A percentile compares a stretch with the other conserved stretches of the same genome.
Conservation (phyloP, 1,140 invertebrate species). For the Saccostrea cuccullata region DNA sequence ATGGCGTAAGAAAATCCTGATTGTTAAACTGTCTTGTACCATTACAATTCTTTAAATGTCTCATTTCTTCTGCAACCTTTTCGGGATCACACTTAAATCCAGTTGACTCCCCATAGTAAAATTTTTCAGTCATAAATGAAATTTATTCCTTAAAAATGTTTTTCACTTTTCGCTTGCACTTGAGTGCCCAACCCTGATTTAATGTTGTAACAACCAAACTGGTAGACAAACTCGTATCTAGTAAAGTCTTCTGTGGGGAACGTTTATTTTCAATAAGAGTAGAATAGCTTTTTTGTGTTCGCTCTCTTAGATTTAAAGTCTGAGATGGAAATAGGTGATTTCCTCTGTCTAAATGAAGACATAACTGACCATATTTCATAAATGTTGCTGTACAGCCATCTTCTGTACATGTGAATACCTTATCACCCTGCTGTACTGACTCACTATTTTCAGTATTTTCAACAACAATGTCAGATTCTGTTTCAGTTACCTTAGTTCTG, state of each 20-base stretch:
- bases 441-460: neutral
- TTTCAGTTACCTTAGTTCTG: neutral
- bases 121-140: neutral
- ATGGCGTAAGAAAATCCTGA: conserved; percentile 3
- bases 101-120: conserved; percentile 22
- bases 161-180: conserved; percentile 20
- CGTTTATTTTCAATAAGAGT: neutral
- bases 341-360: conserved; percentile 14
- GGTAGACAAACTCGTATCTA: neutral
- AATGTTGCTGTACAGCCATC: conserved; percentile 31
- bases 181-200: neutral
- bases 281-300: neutral
- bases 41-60: neutral
- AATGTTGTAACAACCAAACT: neutral
- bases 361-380: conserved; percentile 39
- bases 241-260: neutral
- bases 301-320: neutral
- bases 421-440: neutral
- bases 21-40: conserved; percentile 18
- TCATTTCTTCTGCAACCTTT: conserved; percentile 28
- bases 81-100: conserved; percentile 37
- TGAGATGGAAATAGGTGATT: neutral
- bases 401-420: conserved; percentile 24
- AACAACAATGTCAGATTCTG: neutral
- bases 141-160: neutral